phyloP scores from a whole-genome alignment of 2,113 vertebrate species.

The Lamprotornis superbus region DNA sequence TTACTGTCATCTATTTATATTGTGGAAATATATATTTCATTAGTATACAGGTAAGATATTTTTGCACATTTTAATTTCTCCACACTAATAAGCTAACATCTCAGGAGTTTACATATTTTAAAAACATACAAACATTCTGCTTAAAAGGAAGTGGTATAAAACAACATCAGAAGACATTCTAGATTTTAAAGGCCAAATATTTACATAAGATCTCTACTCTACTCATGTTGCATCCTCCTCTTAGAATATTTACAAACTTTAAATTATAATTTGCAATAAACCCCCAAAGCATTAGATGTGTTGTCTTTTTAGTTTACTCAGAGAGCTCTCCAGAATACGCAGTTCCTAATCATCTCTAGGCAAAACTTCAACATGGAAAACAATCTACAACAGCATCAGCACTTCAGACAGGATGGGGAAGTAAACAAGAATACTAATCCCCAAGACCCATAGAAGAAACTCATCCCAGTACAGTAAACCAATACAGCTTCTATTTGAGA shows the following conservation, averaged over 20 bases:
- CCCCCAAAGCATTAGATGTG: neutral
- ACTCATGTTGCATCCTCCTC: neutral
- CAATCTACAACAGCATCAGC: neutral
- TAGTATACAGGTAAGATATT: neutral
- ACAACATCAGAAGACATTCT: neutral
- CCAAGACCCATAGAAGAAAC: neutral
- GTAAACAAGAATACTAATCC: neutral
- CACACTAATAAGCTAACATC: neutral
- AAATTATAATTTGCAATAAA: neutral
- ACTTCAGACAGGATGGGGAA: neutral
- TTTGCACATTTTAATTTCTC: neutral
- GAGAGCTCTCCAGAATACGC: neutral
- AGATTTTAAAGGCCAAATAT: neutral
- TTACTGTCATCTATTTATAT: neutral
- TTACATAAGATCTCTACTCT: neutral
- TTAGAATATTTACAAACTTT: constrained; percentile 9
- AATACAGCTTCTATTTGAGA: neutral
- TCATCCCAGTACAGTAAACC: neutral
- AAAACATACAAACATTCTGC: neutral
- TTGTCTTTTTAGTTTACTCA: neutral
- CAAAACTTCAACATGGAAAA: neutral
- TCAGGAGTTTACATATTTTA: neutral
- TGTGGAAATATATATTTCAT: neutral
- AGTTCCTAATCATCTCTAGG: neutral
- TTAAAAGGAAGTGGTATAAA: neutral